phyloP scores from a whole-genome alignment of 92 coral and sea anemone genomes.

The Paramuricea clavata region DNA sequence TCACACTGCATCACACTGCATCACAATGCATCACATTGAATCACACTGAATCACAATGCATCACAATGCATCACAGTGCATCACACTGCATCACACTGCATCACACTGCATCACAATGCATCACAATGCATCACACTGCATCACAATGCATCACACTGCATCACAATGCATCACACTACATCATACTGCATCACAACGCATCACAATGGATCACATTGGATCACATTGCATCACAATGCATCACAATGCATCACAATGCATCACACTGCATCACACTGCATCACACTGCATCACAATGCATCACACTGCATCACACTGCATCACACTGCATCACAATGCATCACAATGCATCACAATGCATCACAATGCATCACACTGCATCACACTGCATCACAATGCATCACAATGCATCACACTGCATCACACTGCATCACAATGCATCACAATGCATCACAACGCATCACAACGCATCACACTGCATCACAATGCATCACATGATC shows the following conservation, averaged over 20 bases:
- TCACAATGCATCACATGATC: slow-evolving; percentile 4
- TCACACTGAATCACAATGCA: background rate
- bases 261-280: slow-evolving; percentile 1
- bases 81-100: background rate
- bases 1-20: background rate
- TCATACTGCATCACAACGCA: background rate
- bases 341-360: background rate
- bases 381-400: background rate
- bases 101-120: background rate
- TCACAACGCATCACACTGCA: background rate
- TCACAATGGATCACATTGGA: background rate
- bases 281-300: background rate
- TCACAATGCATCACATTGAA: background rate
- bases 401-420: background rate
- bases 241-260: background rate
- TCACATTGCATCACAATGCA: slow-evolving; percentile 6
- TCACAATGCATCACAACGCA: background rate
- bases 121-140: background rate
- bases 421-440: background rate
- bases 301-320: background rate
- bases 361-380: background rate
- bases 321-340: background rate
- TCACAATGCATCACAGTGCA: background rate
- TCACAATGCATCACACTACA: background rate
- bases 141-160: background rate